phyloP scores from a whole-genome alignment of 2,888 invertebrate genomes.

The Nasonia oneida region DNA sequence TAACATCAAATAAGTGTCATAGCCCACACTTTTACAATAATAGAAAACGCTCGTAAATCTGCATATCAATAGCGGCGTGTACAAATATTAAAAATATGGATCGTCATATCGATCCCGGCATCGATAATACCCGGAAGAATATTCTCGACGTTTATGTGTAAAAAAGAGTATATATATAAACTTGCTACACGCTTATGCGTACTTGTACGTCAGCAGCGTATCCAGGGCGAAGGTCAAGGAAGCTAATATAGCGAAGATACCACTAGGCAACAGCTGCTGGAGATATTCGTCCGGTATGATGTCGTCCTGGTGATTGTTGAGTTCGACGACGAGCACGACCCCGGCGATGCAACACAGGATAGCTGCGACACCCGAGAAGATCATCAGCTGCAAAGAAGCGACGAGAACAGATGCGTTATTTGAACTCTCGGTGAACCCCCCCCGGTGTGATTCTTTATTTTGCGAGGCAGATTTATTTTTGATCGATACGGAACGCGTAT shows the following conservation, averaged over 20 bases:
- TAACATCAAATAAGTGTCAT: not conserved
- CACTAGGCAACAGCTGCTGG: conserved; percentile 84
- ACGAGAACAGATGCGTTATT: not conserved
- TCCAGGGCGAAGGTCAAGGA: conserved; percentile 83
- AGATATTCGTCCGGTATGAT: conserved; percentile 80
- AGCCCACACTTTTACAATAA: not conserved
- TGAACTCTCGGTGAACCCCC: not conserved
- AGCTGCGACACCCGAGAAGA: conserved; percentile 83
- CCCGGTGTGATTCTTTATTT: not conserved
- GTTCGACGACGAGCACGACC: conserved; percentile 73
- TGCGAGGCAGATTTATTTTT: not conserved
- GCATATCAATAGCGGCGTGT: not conserved
- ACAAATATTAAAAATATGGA: not conserved
- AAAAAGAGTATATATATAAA: not conserved
- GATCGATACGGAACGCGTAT: not conserved
- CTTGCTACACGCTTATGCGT: conserved; percentile 28
- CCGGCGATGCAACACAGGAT: conserved; percentile 84
- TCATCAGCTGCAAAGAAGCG: conserved; percentile 77
- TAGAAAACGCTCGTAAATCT: not conserved
- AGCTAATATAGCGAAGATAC: conserved; percentile 83
- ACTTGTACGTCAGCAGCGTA: conserved; percentile 81
- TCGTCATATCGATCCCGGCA: not conserved
- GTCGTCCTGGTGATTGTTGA: conserved; percentile 77
- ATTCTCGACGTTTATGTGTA: not conserved
- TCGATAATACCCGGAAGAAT: not conserved